Percentiles rank a stretch among this genome's conserved stretches.
These are phyloP conservation scores for Melitaea athalia DNA, from an alignment of 2,888 invertebrate genomes.

Conservation along the genomic window DNA sequence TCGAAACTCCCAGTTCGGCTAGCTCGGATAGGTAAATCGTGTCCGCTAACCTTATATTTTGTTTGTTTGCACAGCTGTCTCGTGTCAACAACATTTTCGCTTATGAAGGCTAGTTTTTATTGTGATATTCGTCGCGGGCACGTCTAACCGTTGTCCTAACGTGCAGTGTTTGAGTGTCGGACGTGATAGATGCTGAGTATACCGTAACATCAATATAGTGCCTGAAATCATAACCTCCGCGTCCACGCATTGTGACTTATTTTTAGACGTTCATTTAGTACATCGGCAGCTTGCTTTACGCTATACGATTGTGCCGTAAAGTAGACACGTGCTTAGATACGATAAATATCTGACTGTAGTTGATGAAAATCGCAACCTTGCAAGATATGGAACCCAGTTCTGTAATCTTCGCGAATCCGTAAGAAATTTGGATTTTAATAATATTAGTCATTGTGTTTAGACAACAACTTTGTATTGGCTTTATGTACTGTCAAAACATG, in stretches of 20 bases:
- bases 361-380: conserved; percentile 48
- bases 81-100: conserved; percentile 61
- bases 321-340: conserved; percentile 64
- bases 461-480: conserved; percentile 45
- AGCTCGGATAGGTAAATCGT: conserved; percentile 92
- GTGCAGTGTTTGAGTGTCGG: conserved; percentile 58
- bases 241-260: conserved; percentile 72
- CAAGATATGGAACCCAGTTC: conserved; percentile 64
- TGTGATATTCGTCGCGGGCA: conserved; percentile 60
- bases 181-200: conserved; percentile 48
- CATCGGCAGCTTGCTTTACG: conserved; percentile 68
- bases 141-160: conserved; percentile 50
- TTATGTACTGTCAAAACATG: conserved; percentile 45
- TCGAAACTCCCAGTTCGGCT: conserved; percentile 94
- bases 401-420: conserved; percentile 69
- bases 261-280: conserved; percentile 76
- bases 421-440: conserved; percentile 57
- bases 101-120: conserved; percentile 56
- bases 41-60: conserved; percentile 63
- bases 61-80: conserved; percentile 79
- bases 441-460: conserved; percentile 55
- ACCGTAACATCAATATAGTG: conserved; percentile 34
- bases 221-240: conserved; percentile 69
- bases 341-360: conserved; percentile 46
- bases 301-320: conserved; percentile 56